Base-by-base conservation (phyloP, 2,113 vertebrate species). In the Anhinga anhinga region DNA sequence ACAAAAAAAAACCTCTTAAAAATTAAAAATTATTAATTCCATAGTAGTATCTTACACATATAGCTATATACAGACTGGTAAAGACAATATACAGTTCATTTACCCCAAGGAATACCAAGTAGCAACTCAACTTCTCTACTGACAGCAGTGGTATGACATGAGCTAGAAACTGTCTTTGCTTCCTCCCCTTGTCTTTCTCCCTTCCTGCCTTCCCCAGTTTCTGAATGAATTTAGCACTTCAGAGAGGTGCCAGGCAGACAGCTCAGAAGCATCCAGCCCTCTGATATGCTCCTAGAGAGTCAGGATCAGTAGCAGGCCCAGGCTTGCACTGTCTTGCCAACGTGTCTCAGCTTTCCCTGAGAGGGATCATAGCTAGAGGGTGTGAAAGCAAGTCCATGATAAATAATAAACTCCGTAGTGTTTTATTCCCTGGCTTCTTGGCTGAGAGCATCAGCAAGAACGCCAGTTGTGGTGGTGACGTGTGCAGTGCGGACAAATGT, bases 1-100 rank as follows among this genome's bases (percentile, higher is more conserved):
- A 82, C 26, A 47, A 30, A 47, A 40, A 30, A 52, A 53, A 1
- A 1, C 3, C 27, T 55, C 8, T 52, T 14, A 13, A 26, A 59
- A 27, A 12, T 44, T 38, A 56, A 12, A 32, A 52, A n/a, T 52
- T 34, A 49, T n/a, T 3, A 13, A 58, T 70, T 53, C 20, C 10
- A 29, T 56, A 11, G 10, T 45, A 3, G 7, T 27, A 4, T 53
- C 19, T 53, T 23, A 22, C 0, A 0, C 45, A 2, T 9, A 14
- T 50, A 55, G 45, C 17, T 42, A 2, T 26, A 11, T 23, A 36
- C 14, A 34, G 21, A 30, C 26, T 40, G 36, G 29, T 49, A 49
- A 69, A 61, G 47, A 29, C n/a, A 40, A 32, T 0, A 1, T 15
- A 8, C 11, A 42, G 40, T 1, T 52, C 13, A 8, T 79, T 72